These are phyloP conservation scores for Progne subis DNA, from an alignment of 2,113 vertebrate species.

Conservation along the genomic window DNA sequence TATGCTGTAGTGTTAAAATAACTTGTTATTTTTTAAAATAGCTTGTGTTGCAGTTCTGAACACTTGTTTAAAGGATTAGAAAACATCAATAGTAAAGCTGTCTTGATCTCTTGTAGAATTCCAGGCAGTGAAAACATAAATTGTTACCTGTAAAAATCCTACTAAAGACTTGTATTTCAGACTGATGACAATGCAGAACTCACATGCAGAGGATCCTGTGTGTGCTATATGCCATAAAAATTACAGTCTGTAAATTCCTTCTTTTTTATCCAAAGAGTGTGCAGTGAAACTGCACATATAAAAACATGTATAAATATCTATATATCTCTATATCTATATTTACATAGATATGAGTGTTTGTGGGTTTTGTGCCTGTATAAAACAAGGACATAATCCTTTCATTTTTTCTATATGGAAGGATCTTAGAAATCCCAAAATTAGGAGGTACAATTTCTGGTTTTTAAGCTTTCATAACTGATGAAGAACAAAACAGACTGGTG, in stretches of 20 bases:
- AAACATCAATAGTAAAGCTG: background rate
- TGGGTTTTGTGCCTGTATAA: background rate
- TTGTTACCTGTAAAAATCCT: background rate
- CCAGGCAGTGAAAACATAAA: background rate
- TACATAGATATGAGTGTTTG: background rate
- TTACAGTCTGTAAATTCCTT: background rate
- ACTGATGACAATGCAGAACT: background rate
- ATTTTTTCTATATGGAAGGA: background rate
- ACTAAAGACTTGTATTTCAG: background rate
- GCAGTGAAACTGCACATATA: background rate
- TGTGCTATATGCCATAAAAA: background rate
- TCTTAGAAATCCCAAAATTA: background rate
- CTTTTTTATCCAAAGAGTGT: background rate
- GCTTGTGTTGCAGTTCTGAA: background rate
- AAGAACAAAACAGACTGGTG: background rate
- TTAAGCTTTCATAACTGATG: background rate
- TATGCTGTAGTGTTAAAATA: background rate
- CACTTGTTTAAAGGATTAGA: background rate
- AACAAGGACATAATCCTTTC: background rate
- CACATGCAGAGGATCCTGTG: accelerated
- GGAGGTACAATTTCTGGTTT: background rate
- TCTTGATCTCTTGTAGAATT: background rate
- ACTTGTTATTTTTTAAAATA: background rate
- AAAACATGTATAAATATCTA: background rate
- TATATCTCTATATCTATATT: background rate